Evolutionary conservation across 2,113 vertebrate genomes (phyloP).

Genomic region (Larimichthys crocea): DNA sequence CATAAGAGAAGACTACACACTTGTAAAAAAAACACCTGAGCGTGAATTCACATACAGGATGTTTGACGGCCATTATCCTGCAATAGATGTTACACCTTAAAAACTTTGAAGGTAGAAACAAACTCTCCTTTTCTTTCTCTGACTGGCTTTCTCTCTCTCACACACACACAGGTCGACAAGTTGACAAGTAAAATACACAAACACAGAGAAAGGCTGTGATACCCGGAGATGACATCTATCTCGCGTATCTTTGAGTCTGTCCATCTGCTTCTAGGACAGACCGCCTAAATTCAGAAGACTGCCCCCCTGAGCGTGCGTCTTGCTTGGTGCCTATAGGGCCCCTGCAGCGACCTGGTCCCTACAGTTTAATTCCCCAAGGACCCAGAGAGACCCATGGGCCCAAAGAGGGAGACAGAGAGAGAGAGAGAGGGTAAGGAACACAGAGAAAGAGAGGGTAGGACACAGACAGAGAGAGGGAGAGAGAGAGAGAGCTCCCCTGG

Average conservation of each 20-base stretch:
- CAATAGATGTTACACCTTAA: not conserved
- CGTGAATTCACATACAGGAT: conserved; percentile 1
- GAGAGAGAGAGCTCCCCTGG: conserved; percentile 49
- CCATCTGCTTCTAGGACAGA: conserved; percentile 22
- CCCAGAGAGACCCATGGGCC: conserved; percentile 43
- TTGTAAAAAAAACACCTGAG: conserved; percentile 26
- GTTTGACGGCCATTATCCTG: conserved; percentile 2
- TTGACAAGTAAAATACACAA: conserved; percentile 37
- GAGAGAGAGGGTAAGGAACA: conserved; percentile 15
- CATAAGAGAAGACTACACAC: conserved; percentile 21
- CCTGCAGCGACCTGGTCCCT: conserved; percentile 64
- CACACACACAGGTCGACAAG: conserved; percentile 7
- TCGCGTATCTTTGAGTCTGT: conserved; percentile 28
- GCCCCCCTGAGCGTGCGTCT: conserved; percentile 39
- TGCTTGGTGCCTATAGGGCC: conserved; percentile 69
- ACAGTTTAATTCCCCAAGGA: conserved; percentile 64
- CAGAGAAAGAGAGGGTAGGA: conserved; percentile 15
- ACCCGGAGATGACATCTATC: conserved; percentile 34
- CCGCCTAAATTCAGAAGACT: conserved; percentile 49
- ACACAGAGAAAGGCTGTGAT: conserved; percentile 18
- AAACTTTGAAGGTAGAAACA: conserved; percentile 49
- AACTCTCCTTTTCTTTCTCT: conserved; percentile 35
- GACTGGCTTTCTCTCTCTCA: not conserved
- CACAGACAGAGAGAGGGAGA: conserved; percentile 22
- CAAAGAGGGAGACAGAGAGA: conserved; percentile 19